phyloP scores from a whole-genome alignment of 2,888 invertebrate genomes.

The Plebejus melissa region DNA sequence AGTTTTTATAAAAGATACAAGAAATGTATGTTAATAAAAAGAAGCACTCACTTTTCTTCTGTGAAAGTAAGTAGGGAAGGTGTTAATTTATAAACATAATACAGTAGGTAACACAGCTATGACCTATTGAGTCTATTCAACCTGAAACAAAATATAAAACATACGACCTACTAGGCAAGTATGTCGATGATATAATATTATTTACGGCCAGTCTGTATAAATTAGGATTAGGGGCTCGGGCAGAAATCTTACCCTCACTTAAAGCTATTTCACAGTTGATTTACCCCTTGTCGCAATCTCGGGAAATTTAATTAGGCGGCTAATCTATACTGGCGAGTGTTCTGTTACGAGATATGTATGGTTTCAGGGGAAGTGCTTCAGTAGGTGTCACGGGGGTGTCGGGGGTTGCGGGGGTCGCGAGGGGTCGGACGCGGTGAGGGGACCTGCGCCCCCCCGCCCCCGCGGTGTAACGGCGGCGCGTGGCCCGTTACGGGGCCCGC shows the following conservation, averaged over 20 bases:
- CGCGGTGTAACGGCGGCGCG: slow-evolving; percentile 59
- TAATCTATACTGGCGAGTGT: slow-evolving; percentile 69
- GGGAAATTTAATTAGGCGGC: slow-evolving; percentile 70
- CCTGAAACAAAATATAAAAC: background rate
- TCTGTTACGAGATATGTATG: slow-evolving; percentile 61
- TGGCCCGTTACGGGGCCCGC: slow-evolving; percentile 64
- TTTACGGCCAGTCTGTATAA: slow-evolving; percentile 4
- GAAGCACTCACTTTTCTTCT: background rate
- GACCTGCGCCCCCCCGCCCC: slow-evolving; percentile 24
- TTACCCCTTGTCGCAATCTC: slow-evolving; percentile 67
- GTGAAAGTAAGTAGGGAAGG: background rate
- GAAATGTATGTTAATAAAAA: background rate
- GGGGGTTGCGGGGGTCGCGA: slow-evolving; percentile 39
- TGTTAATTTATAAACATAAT: background rate
- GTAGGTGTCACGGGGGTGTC: slow-evolving; percentile 37
- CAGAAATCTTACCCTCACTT: slow-evolving; percentile 29
- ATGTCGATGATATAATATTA: background rate
- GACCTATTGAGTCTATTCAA: background rate
- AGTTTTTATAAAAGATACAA: background rate
- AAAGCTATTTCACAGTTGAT: slow-evolving; percentile 55
- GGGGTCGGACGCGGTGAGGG: slow-evolving; percentile 30
- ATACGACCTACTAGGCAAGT: background rate
- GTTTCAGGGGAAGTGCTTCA: slow-evolving; percentile 73
- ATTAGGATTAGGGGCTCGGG: slow-evolving; percentile 13
- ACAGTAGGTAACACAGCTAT: background rate